phyloP scores from a whole-genome alignment of 2,888 invertebrate genomes.

The Pristionchus japonicus region DNA sequence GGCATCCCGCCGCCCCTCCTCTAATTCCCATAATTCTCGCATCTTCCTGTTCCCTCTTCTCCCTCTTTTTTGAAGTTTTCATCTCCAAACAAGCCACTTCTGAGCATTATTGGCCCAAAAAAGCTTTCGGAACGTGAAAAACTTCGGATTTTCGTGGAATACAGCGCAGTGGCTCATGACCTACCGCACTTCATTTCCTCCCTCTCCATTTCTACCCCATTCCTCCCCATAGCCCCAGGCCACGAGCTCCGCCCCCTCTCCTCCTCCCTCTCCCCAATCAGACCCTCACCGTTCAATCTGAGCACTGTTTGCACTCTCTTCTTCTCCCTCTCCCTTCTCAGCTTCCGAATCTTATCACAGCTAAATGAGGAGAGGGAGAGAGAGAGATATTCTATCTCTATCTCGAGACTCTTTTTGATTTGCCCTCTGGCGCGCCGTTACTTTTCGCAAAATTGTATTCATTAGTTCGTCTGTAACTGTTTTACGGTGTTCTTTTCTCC shows the following conservation, averaged over 20 bases:
- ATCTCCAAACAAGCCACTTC: constrained; percentile 13
- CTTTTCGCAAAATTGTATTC: not conserved
- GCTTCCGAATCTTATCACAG: constrained; percentile 41
- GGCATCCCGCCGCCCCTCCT: not conserved
- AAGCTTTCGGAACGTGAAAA: not conserved
- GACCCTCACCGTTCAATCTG: not conserved
- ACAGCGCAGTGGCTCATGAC: not conserved
- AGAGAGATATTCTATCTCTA: not conserved
- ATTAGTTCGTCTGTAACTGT: not conserved
- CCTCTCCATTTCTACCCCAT: not conserved
- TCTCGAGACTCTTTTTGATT: not conserved
- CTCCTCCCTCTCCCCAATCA: not conserved
- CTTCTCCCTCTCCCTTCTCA: not conserved
- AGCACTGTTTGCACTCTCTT: not conserved
- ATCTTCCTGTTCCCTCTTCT: not conserved
- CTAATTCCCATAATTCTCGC: too few relatives aligned
- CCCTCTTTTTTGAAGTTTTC: too few relatives aligned
- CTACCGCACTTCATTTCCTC: not conserved
- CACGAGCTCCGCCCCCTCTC: not conserved
- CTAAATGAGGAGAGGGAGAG: not conserved
- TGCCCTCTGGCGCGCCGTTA: not conserved
- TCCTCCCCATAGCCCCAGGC: not conserved
- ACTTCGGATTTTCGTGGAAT: not conserved
- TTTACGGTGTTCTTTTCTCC: not conserved
- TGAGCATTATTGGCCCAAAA: not conserved